A percentile compares a stretch with the other conserved stretches of the same genome.
Evolutionary conservation across 2,797 vertebrate genomes (phyloP).

Genomic region (Poecilia picta): DNA sequence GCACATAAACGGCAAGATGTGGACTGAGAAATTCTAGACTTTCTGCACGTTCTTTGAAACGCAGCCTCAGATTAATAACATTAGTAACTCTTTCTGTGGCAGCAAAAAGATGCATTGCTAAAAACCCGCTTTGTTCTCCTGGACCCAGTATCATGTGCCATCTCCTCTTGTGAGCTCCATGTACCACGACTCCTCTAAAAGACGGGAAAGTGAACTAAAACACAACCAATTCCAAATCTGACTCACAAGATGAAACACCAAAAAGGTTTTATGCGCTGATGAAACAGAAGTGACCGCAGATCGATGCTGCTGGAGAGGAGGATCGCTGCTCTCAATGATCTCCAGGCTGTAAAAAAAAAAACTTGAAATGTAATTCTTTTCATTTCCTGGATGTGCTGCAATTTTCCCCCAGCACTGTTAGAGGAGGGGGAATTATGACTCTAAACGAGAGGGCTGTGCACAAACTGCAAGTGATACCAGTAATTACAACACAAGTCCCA

Average conservation of each 20-base stretch:
- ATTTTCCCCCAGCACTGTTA: not conserved
- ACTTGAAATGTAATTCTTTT: not conserved
- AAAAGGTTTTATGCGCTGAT: not conserved
- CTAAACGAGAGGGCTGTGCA: not conserved
- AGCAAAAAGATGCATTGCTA: not conserved
- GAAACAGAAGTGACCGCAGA: not conserved
- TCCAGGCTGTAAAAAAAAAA: not conserved
- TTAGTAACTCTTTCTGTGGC: not conserved
- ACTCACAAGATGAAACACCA: not conserved
- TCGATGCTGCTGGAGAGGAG: not conserved
- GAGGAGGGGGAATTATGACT: not conserved
- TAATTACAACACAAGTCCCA: constrained; percentile 4
- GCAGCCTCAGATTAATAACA: not conserved
- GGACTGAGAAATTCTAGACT: not conserved
- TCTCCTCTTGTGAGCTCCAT: not conserved
- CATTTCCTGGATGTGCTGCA: not conserved
- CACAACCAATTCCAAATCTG: not conserved
- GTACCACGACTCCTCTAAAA: not conserved
- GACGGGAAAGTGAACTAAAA: not conserved
- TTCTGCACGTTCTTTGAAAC: not conserved
- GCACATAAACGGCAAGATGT: not conserved
- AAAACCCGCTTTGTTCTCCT: not conserved
- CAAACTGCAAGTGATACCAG: not conserved
- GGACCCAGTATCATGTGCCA: not conserved
- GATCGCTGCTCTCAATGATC: not conserved